Base-by-base conservation (phyloP, 2,113 vertebrate species). In the Sardina pilchardus region DNA sequence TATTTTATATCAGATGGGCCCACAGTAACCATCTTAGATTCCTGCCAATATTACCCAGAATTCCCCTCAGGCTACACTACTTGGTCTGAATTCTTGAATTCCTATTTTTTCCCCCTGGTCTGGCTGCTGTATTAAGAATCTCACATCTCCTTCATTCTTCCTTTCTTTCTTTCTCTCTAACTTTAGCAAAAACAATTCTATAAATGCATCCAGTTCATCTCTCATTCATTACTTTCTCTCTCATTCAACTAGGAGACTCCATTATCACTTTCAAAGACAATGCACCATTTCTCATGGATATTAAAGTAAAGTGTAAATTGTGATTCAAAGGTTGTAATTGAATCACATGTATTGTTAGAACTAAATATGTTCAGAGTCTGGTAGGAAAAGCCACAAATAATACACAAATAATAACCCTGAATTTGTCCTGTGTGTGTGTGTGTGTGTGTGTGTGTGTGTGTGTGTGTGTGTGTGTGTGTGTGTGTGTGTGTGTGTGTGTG, bases 21-120 rank as follows among this genome's bases (percentile, higher is more conserved):
- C 63, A 71, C 63, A 71, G 63, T 14, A 71, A 34, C 10, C 9
- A 71, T 8, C 63, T 71, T 30, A 71, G 63, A 26, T 30, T 71
- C 63, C 63, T 71, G 63, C 63, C 63, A 71, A 9, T 63, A 71
- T 34, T 71, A 71, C 63, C 63, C 63, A 71, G n/a, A 71, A 71
- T 71, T 34, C 63, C n/a, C 10, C 10, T 34, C 63, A 30, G 26
- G 9, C 63, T 30, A 34, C 63, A 67, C 63, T 10, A 34, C 63
- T 30, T 63, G 56, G 63, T 34, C 10, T 71, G 63, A n/a, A 26
- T 30, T 53, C 16, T 53, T 67, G 63, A 71, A 30, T 30, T 71
- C n/a, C 63, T 71, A 17, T 19, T 53, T 53, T 14, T 53, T 53
- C 16, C 8, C 63, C 30, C 24, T 30, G 63, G 63, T 71, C 26